These are phyloP conservation scores for Drosophila incognita DNA, from an alignment of 2,888 invertebrate genomes.

Conservation along the genomic window DNA sequence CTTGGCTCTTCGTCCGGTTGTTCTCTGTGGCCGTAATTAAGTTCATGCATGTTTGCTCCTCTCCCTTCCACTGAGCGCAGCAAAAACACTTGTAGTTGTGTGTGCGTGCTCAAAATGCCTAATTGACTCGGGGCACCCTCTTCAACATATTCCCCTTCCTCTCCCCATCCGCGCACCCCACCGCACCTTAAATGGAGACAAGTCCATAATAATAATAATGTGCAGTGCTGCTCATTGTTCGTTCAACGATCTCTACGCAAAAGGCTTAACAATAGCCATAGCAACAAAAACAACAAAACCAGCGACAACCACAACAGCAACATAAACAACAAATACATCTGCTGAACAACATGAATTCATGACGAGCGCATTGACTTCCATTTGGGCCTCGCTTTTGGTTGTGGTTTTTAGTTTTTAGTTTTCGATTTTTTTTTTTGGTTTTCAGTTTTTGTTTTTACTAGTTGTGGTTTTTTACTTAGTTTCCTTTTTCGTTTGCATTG, in stretches of 20 bases:
- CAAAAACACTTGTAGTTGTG: conserved; percentile 72
- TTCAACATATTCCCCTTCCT: not conserved
- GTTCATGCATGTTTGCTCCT: conserved; percentile 47
- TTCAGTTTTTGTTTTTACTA: conserved; percentile 19
- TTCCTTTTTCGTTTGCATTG: conserved; percentile 31
- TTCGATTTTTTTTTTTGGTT: conserved; percentile 33
- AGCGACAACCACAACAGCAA: conserved; percentile 21
- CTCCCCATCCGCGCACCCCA: not conserved
- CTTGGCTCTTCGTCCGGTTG: conserved; percentile 40
- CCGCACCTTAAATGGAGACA: conserved; percentile 22
- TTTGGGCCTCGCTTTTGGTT: conserved; percentile 65
- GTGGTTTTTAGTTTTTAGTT: conserved; percentile 27
- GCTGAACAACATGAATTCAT: conserved; percentile 68
- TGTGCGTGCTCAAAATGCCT: conserved; percentile 78
- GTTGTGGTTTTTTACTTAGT: conserved; percentile 41
- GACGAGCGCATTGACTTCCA: conserved; percentile 72
- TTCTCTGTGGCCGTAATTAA: conserved; percentile 59
- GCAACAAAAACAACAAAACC: conserved; percentile 30
- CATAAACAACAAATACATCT: conserved; percentile 47
- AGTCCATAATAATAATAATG: conserved; percentile 46
- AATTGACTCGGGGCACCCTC: conserved; percentile 66
- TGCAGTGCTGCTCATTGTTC: conserved; percentile 41
- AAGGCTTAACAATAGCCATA: conserved; percentile 75
- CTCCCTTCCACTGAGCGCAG: conserved; percentile 27
- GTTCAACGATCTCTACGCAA: conserved; percentile 59